Evolutionary conservation across 2,113 vertebrate genomes (phyloP), one percentile per base, ranked within the genome.

Genomic region (Macroglossus sobrinus): DNA sequence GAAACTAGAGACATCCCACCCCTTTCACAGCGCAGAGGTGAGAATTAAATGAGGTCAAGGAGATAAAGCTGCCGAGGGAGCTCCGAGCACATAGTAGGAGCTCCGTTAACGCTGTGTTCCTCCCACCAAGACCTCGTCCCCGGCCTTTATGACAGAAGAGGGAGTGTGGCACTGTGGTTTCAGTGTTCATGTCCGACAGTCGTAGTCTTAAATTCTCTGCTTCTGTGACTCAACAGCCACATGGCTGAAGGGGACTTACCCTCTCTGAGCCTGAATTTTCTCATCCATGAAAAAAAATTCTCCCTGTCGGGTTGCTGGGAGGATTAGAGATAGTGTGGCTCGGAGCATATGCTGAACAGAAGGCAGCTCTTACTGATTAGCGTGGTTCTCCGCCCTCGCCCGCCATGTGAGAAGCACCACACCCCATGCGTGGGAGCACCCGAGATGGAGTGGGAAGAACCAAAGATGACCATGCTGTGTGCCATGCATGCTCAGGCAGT

Each of bases 351-450:
- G 64, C n/a, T 80, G 55, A 80, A 57, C n/a, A 59, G 40, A 55
- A 64, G 21, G n/a, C 33, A 28, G 33, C 21, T 84, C 61, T 47
- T 55, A 28, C 3, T 22, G 35, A 10, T 53, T 68, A 55, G 33
- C 45, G 26, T 9, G 53, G 53, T 7, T 40, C 45, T 7, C 12
- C 16, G 16, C 13, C 15, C 66, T 19, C 35, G 57, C 43, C 12
- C 18, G 33, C 33, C 4, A 12, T 0, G 14, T 33, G 61, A 87
- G 68, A 87, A n/a, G 18, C 9, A 13, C 35, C 14, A 4, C 43
- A 19, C 2, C 35, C 35, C 14, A 5, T 1, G 7, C 1, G 0
- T 1, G 11, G 59, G 33, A 47, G 21, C 45, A 53, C 28, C 61
- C 6, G 24, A 43, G 45, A 50, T 59, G 33, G 28, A 11, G 11